These are phyloP conservation scores for Hirtodrosophila duncani DNA, from an alignment of 2,888 invertebrate genomes.

Conservation along the genomic window DNA sequence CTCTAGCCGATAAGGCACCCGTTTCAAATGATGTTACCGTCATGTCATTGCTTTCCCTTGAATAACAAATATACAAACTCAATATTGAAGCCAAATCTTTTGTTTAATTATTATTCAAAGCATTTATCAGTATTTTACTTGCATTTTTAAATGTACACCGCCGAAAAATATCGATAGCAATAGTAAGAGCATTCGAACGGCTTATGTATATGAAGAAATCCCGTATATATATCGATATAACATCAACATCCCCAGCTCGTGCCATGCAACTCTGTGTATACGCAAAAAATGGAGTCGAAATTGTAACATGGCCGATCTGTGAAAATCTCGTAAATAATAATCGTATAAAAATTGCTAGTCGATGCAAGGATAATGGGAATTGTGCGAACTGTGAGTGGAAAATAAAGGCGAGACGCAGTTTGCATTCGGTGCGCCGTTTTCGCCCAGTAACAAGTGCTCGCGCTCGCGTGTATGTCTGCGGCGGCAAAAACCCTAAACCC, in stretches of 20 bases:
- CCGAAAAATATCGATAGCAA: too few relatives aligned
- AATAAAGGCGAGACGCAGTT: constrained; percentile 26
- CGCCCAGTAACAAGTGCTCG: constrained; percentile 33
- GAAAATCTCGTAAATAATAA: constrained; percentile 71
- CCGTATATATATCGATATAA: neutral
- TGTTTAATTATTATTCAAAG: too few relatives aligned
- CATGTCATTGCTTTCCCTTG: too few relatives aligned
- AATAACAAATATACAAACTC: too few relatives aligned
- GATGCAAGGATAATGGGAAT: constrained; percentile 54
- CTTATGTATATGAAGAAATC: neutral
- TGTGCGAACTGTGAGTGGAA: constrained; percentile 56
- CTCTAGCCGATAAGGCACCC: too few relatives aligned
- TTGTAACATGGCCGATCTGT: constrained; percentile 13
- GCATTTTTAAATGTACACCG: too few relatives aligned
- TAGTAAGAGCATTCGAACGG: too few relatives aligned
- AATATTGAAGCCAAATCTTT: too few relatives aligned
- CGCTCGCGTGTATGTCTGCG: constrained; percentile 69
- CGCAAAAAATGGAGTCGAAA: constrained; percentile 15
- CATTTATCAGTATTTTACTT: too few relatives aligned
- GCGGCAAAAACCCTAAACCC: constrained; percentile 76
- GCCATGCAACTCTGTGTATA: constrained; percentile 9
- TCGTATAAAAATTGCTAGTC: constrained; percentile 65
- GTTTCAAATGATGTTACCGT: too few relatives aligned
- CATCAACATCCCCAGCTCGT: too few relatives aligned
- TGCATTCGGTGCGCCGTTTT: constrained; percentile 14